Conservation (phyloP, 2,113 vertebrate species). For the Antigone vipio region DNA sequence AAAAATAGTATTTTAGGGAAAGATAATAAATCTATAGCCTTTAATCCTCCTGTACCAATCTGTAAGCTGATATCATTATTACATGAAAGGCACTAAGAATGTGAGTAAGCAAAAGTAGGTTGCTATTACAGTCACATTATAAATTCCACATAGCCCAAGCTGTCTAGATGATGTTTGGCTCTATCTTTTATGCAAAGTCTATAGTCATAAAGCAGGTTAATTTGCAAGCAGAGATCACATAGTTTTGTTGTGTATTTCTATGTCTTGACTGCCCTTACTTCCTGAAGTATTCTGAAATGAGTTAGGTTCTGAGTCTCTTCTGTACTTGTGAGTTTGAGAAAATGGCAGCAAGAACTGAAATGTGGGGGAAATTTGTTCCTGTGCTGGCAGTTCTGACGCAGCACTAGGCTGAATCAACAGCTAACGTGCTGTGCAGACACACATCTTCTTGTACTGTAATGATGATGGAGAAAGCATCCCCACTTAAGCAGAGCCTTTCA, state of each 20-base stretch:
- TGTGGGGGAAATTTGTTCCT: background rate
- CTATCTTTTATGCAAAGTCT: background rate
- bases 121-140: background rate
- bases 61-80: constrained; percentile 56
- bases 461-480: background rate
- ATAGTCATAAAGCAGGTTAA: background rate
- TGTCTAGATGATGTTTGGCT: background rate
- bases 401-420: background rate
- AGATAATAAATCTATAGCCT: constrained; percentile 47
- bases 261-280: background rate
- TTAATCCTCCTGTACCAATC: constrained; percentile 41
- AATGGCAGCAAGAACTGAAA: background rate
- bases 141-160: background rate
- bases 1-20: constrained; percentile 44
- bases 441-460: background rate
- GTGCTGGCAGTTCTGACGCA: background rate
- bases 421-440: background rate
- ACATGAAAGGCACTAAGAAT: background rate
- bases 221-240: background rate
- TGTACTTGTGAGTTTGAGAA: background rate
- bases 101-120: constrained; percentile 18
- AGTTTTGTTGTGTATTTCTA: background rate
- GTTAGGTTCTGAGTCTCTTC: background rate
- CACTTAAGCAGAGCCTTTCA: background rate
- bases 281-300: background rate